Evolutionary conservation across 2,113 vertebrate genomes (phyloP), one percentile per base, ranked within the genome.

Genomic region (Nannospalax galili): DNA sequence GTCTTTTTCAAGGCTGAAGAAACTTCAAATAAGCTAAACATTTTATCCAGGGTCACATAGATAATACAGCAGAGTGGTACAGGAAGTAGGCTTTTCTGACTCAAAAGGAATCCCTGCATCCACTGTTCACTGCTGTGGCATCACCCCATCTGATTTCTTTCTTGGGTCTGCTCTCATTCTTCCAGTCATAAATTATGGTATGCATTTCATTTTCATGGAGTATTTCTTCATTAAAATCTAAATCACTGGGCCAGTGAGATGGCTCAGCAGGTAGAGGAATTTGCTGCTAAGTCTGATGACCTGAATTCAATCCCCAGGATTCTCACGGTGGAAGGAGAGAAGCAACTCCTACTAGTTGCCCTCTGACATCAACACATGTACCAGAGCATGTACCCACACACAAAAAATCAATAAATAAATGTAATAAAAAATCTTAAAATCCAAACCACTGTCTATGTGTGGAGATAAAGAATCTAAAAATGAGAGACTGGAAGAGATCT

Each of bases 131-230:
- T 20, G 5, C 60, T 69, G 22, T 64, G 40, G 45, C 52, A 35
- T 30, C 32, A 70, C 65, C 3, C 52, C 42, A 8, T 73, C 42
- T 93, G 77, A 90, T 77, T 96, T 84, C 73, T 73, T 96, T 95
- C 16, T n/a, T n/a, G 48, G 58, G 48, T 4, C 64, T 42, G 20
- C 42, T 88, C 56, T 85, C 56, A 82, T 92, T 87, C 91, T 32
- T 30, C 72, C 9, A 19, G 48, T 86, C 48, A 84, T 75, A 52
- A 88, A 91, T 74, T 86, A 52, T 52, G 48, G 48, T 95, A 67
- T 67, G 30, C 70, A 62, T 87, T 85, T 80, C 70, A 62, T 87
- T 85, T 80, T 58, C 62, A 56, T 73, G 35, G 19, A 26, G 56
- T 19, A 79, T 80, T 65, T n/a, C 8, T 64, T 85, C 56, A 84